phyloP scores from a whole-genome alignment of 2,797 vertebrate genomes.

The Pelochelys cantorii region DNA sequence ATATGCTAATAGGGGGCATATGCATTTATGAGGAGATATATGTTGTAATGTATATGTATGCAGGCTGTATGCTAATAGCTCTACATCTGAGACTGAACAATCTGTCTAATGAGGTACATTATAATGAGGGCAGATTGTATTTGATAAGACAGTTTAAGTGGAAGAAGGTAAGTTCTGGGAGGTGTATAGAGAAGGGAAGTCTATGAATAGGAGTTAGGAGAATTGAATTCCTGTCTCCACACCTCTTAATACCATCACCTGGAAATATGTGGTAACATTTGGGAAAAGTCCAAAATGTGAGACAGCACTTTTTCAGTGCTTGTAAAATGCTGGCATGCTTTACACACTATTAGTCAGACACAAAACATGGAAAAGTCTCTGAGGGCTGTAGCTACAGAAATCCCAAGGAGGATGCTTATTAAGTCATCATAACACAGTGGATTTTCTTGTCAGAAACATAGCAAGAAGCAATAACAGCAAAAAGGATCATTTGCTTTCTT shows the following conservation, averaged over 20 bases:
- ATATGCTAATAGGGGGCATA: not conserved
- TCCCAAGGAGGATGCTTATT: conserved; percentile 66
- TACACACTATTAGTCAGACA: conserved; percentile 31
- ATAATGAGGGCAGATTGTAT: not conserved
- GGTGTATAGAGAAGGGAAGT: fast-evolving
- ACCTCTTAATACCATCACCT: fast-evolving
- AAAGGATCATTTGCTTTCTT: fast-evolving
- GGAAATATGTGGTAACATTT: fast-evolving
- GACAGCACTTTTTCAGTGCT: not conserved
- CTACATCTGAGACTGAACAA: fast-evolving
- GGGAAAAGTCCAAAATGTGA: not conserved
- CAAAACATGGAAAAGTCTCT: conserved; percentile 38
- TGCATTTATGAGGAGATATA: not conserved
- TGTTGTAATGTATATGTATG: not conserved
- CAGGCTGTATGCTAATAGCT: fast-evolving
- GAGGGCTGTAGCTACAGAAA: not conserved
- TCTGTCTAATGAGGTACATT: not conserved
- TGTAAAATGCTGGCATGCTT: conserved; percentile 9
- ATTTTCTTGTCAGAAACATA: conserved; percentile 22
- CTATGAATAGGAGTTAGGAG: not conserved
- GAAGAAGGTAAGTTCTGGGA: not conserved
- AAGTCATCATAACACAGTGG: conserved; percentile 54
- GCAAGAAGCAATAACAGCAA: not conserved
- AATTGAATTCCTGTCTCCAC: not conserved
- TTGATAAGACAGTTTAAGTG: not conserved